Base-by-base conservation (phyloP, 1,140 invertebrate genomes). In the Cotesia glomerata region DNA sequence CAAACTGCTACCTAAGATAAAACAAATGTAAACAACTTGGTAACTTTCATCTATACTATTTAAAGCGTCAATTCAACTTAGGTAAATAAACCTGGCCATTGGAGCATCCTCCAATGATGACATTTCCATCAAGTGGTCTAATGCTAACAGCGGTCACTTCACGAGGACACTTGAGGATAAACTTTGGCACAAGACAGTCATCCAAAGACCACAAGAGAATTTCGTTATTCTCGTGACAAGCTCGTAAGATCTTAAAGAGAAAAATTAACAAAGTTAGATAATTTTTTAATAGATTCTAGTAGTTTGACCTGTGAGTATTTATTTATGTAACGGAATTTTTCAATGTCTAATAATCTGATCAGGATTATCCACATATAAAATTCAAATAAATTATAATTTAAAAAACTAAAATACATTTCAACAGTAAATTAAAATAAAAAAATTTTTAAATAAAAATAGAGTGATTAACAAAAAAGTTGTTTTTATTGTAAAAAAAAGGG, bases 161-260 rank as follows among this genome's bases (percentile, higher is more conserved):
- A 49, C 91, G 86, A 0, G 90, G 89, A 13, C 90, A 88, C 78
- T 93, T 90, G 49, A 94, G 87, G 75, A 92, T 88, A 68, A 94
- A 81, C 88, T 92, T 93, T 54, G 92, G 92, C 68, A 89, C 84
- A 2, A 94, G 81, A 76, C 88, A 89, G 74, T 95, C 92, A 7
- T 88, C 86, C 77, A 93, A 91, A 72, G 91, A 92, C 93, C 93
- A 95, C 59, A 94, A 88, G 56, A 94, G 84, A 7, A 93, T 90
- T 8, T 89, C 88, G 84, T 93, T 92, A 14, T 89, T 82, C 1
- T 89, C 85, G 75, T 88, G 85, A 1, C 86, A 86, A 4, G 88
- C 87, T 76, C 88, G 85, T 72, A 89, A 80, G 32, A 91, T 88
- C 74, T 88, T 14, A 13, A 13, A 49, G 56, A 34, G 26, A 32